Conservation (phyloP, 35 echinoderm and acorn worm genomes). For the Heliocidaris erythrogramma region DNA sequence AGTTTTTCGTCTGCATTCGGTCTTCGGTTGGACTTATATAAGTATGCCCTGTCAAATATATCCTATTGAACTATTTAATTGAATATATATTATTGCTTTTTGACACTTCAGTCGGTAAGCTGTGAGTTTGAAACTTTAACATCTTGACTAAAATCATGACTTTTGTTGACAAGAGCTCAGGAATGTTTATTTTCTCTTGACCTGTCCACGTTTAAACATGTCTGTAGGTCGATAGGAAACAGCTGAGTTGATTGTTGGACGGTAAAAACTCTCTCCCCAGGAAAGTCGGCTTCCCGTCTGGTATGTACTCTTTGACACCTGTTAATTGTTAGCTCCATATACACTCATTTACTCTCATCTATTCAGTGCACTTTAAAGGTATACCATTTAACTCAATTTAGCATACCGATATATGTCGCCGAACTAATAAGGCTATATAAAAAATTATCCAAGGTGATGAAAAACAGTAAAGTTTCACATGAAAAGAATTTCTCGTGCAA, state of each 20-base stretch:
- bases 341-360: neutral
- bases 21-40: no score
- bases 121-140: neutral
- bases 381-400: neutral
- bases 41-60: no score
- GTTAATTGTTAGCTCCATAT: neutral
- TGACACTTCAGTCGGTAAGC: no score
- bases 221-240: neutral
- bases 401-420: no score
- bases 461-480: no score
- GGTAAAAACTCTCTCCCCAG: neutral
- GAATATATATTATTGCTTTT: no score
- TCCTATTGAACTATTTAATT: no score
- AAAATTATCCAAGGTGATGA: no score
- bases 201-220: neutral
- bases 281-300: neutral
- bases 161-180: neutral
- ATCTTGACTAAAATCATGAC: neutral
- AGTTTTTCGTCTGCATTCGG: no score
- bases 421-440: no score
- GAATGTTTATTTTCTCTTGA: neutral
- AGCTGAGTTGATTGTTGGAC: neutral
- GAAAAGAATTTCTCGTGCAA: no score
- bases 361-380: neutral
- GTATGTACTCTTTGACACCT: neutral